Percentiles rank a stretch among this genome's conserved stretches.
These are phyloP conservation scores for Pantelozetes paolii DNA, from an alignment of 2,888 invertebrate species.

Conservation along the genomic window DNA sequence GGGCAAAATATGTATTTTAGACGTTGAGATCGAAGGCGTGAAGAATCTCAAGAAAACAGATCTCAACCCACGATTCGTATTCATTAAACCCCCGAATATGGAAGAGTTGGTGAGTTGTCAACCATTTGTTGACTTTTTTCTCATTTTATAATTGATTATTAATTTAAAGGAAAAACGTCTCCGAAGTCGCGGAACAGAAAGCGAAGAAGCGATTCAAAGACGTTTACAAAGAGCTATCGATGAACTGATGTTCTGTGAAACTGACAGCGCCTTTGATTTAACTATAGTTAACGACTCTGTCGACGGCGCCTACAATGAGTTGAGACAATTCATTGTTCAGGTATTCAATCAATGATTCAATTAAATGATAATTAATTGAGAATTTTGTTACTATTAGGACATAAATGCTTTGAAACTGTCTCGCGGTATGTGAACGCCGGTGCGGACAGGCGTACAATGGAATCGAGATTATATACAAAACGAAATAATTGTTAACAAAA, in stretches of 20 bases:
- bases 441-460: too few relatives aligned
- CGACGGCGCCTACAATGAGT: conserved; percentile 70
- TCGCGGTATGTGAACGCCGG: too few relatives aligned
- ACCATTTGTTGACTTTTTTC: neutral
- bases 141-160: conserved; percentile 21
- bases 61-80: conserved; percentile 76
- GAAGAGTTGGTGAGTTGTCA: conserved; percentile 61
- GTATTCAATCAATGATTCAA: conserved; percentile 26
- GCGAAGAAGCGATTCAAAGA: conserved; percentile 73
- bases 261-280: conserved; percentile 74
- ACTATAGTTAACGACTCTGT: conserved; percentile 76
- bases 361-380: too few relatives aligned
- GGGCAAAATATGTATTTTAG: conserved; percentile 85
- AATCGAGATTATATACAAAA: too few relatives aligned
- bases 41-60: conserved; percentile 73
- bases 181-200: conserved; percentile 77
- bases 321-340: conserved; percentile 51
- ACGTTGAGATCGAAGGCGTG: conserved; percentile 93
- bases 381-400: too few relatives aligned
- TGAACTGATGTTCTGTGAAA: conserved; percentile 70
- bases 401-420: too few relatives aligned
- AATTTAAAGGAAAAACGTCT: conserved; percentile 56
- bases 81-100: conserved; percentile 86
- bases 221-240: conserved; percentile 70
- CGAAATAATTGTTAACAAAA: too few relatives aligned